Percentiles rank a stretch among this genome's conserved stretches.
phyloP scores from a whole-genome alignment of 2,888 invertebrate species.

The Xanthorhoe designata region DNA sequence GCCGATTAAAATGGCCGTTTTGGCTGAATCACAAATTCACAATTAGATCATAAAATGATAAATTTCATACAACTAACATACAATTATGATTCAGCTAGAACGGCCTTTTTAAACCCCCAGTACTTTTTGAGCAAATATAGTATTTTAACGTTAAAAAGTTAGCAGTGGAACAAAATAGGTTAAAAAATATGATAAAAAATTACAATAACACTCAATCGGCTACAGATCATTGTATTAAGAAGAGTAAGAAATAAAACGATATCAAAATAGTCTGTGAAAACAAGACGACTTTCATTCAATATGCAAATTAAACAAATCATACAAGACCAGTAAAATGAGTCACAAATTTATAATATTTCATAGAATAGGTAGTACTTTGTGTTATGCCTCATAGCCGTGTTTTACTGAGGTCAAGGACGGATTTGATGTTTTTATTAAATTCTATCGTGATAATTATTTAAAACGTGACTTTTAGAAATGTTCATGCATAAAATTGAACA shows the following conservation, averaged over 20 bases:
- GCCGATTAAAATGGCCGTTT: too few species aligned
- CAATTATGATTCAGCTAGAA: too few species aligned
- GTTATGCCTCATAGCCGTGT: slow-evolving; percentile 8
- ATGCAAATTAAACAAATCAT: background rate
- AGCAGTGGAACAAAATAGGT: too few species aligned
- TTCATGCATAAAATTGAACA: slow-evolving; percentile 16
- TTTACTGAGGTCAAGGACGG: slow-evolving; percentile 30
- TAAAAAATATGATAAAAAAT: too few species aligned
- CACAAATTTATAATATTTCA: slow-evolving; percentile 16
- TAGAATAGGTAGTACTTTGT: background rate
- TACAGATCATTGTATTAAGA: too few species aligned
- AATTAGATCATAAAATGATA: too few species aligned
- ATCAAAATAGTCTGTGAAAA: background rate
- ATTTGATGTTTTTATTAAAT: slow-evolving; percentile 21
- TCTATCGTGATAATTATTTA: slow-evolving; percentile 15
- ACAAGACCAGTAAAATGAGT: slow-evolving; percentile 13
- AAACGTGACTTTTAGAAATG: slow-evolving; percentile 30
- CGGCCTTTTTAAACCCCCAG: too few species aligned
- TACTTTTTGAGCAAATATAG: too few species aligned
- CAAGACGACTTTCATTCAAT: background rate
- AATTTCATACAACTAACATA: too few species aligned
- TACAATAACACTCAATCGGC: too few species aligned
- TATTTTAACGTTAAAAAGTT: too few species aligned
- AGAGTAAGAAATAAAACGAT: background rate
- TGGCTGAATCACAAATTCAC: too few species aligned